These are phyloP conservation scores for Xiphorhynchus erythropygius DNA, from an alignment of 2,797 vertebrate species.

Conservation along the genomic window DNA sequence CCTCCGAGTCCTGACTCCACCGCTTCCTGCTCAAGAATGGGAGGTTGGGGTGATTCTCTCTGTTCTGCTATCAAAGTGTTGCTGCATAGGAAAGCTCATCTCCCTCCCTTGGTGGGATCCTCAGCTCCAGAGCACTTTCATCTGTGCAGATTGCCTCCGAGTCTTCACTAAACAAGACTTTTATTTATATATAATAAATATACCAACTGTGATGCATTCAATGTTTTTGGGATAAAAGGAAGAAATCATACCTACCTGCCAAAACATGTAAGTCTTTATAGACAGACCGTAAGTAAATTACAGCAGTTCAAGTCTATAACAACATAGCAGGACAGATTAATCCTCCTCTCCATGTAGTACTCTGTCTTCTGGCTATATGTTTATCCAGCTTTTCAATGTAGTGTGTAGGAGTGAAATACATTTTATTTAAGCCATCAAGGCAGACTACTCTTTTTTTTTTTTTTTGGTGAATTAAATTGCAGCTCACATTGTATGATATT, in stretches of 20 bases:
- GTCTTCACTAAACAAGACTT: neutral
- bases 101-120: neutral
- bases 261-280: neutral
- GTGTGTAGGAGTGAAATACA: neutral
- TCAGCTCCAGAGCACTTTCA: neutral
- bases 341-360: neutral
- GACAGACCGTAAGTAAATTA: neutral
- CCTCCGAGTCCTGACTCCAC: neutral
- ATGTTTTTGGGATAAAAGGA: neutral
- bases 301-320: neutral
- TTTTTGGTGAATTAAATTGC: neutral
- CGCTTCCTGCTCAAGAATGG: rapidly evolving
- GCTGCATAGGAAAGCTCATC: neutral
- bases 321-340: neutral
- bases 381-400: neutral
- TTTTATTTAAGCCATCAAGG: neutral
- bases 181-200: neutral
- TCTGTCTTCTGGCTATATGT: neutral
- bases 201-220: neutral
- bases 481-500: neutral
- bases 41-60: too few relatives aligned
- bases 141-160: neutral
- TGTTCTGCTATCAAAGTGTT: rapidly evolving
- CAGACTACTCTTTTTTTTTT: neutral
- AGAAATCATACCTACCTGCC: neutral